A percentile compares a stretch with the other conserved stretches of the same genome.
Evolutionary conservation across 1,140 invertebrate species (phyloP).

Genomic region (Diuraphis noxia): DNA sequence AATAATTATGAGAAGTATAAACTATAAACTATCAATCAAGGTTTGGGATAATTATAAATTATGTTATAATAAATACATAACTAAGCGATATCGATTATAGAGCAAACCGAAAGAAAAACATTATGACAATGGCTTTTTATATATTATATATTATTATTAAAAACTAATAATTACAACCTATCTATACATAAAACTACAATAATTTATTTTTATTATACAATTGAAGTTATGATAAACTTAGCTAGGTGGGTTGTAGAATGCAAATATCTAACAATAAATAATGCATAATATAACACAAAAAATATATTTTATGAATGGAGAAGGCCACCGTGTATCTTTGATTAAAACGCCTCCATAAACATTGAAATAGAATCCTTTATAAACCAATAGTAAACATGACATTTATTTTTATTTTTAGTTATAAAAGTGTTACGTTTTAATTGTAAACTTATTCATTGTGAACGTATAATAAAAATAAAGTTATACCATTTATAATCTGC

Average conservation of each 20-base stretch:
- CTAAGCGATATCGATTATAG: no score
- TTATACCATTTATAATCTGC: neutral
- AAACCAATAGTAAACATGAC: no score
- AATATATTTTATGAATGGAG: neutral
- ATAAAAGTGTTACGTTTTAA: neutral
- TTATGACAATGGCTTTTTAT: no score
- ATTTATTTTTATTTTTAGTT: no score
- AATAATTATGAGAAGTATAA: no score
- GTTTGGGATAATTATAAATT: no score
- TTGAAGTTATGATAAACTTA: neutral
- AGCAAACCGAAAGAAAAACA: no score
- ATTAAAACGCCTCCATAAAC: neutral
- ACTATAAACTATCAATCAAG: no score
- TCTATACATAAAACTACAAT: neutral
- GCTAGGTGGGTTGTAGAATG: no score
- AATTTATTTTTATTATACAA: neutral
- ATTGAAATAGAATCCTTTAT: neutral
- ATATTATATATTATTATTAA: no score
- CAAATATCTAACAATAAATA: neutral
- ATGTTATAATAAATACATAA: neutral
- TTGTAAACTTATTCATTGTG: neutral
- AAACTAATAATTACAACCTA: neutral
- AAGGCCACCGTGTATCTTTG: neutral
- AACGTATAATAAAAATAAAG: neutral
- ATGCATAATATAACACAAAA: neutral